Evolutionary conservation across 2,888 invertebrate species (phyloP), one percentile per base, ranked within the genome.

Genomic region (Limnephilus auricula): DNA sequence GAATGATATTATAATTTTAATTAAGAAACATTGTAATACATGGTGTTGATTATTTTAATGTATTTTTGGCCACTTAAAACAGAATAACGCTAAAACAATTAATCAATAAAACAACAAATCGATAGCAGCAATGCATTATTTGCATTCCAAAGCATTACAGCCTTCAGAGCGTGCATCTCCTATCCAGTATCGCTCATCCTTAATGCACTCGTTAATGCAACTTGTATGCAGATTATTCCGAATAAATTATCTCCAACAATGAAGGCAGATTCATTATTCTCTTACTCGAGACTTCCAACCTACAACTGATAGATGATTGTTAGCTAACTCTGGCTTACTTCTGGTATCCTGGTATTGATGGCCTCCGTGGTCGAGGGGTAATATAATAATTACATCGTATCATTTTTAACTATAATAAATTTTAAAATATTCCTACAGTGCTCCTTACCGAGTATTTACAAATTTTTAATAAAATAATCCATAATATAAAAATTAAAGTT

Each of bases 231-330:
- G 30, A 80, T 80, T 80, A 32, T 15, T 32, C 10, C 6, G 82
- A 82, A 82, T 82, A 82, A 82, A 82, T 82, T 82, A 82, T 82
- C 32, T 32, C 82, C 25, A 37, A 82, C 82, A 82, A 82, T 82
- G 82, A 34, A 34, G 34, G 82, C 18, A 34, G 82, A 82, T 82
- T 82, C 32, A 82, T 82, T 82, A 82, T 37, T 25, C 32, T 25
- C 34, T 34, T 82, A 32, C 82, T 82, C 34, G 34, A 82, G 25
- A 65, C 65, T 50, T 50, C 18, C 18, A 50, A 18, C 50, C n/a
- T 65, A 5, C 10, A 65, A 65, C 65, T 65, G 65, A 65, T 65
- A 65, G 25, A 25, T 65, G 65, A 65, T 65, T 65, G 25, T 65
- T 65, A 65, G 25, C 25, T 65, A 65, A 25, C 65, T 65, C 65